Percentiles rank a stretch among this genome's conserved stretches.
Evolutionary conservation across 53 echinoderm and acorn worm species (phyloP).

Genomic region (Henricia sp.): DNA sequence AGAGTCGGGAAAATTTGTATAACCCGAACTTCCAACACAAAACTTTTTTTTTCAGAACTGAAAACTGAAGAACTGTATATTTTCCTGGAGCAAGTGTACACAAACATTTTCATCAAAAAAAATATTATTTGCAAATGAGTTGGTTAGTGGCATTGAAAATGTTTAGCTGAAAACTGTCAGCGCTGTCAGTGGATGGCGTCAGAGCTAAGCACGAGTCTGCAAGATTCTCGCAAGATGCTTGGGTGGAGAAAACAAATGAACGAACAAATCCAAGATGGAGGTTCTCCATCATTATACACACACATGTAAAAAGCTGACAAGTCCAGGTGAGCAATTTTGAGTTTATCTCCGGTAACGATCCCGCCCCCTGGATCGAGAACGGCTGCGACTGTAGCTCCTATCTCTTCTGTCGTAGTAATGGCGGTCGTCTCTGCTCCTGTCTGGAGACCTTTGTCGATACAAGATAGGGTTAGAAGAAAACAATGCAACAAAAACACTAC

Average conservation of each 20-base stretch:
- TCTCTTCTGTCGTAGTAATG: slow-evolving; percentile 54
- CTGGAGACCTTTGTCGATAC: slow-evolving; percentile 55
- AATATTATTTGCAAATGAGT: no score
- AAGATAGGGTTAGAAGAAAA: no score
- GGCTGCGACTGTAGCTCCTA: slow-evolving; percentile 61
- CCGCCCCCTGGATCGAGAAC: slow-evolving; percentile 63
- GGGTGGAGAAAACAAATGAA: slow-evolving; percentile 13
- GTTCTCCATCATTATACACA: slow-evolving; percentile 28
- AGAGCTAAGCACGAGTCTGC: background rate
- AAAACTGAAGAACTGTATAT: no score
- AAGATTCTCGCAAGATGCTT: slow-evolving; percentile 50
- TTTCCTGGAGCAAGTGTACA: no score
- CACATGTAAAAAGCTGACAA: slow-evolving; percentile 48
- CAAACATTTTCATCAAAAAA: no score
- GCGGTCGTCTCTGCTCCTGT: slow-evolving; percentile 60
- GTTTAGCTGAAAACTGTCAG: no score
- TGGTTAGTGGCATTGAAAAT: no score
- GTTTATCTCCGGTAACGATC: slow-evolving; percentile 67
- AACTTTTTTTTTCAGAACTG: no score
- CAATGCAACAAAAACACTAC: no score
- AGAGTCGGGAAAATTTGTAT: no score
- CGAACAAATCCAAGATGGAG: slow-evolving; percentile 40
- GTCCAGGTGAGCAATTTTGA: slow-evolving; percentile 19
- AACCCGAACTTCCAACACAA: no score
- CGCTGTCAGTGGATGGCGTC: no score